Base-by-base conservation (phyloP, 2,797 vertebrate species). In the Clamator glandarius region DNA sequence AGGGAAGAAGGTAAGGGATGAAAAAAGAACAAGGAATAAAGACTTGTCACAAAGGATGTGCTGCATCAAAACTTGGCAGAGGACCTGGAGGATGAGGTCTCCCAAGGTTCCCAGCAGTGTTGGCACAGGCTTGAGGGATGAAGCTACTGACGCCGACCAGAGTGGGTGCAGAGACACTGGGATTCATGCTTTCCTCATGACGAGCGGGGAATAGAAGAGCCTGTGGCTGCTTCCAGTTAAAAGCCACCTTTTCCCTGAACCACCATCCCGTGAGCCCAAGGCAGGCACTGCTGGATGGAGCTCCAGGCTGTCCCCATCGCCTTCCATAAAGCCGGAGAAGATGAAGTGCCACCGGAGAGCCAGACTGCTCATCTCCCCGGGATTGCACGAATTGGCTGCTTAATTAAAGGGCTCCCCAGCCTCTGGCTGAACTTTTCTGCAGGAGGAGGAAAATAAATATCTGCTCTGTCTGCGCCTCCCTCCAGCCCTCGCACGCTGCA, bases 361-460 rank as follows among this genome's bases (percentile, higher is more conserved):
- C 0, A 3, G 81, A 39, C 59, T 44, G 70, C 63, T 66, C 80
- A 17, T 62, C 78, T 84, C 75, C 84, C 31, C 33, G 0, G 76
- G 59, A 48, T 79, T 4, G 29, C 6, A 2, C 7, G n/a, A 63
- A 68, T 23, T 21, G 25, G 63, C 52, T 39, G 2, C 68, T 46
- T 62, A 52, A 89, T 61, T 20, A 18, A 55, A 83, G 72, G 66
- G 39, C 87, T 94, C 76, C 54, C 15, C 92, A 94, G 55, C 92
- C 94, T 94, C 85, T 95, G 94, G 91, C 89, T 95, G 95, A 94
- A 95, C 89, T 89, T 20, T 36, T 28, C 48, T 41, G 75, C 87
- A 74, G 84, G 69, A 92, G 91, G 63, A 92, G 72, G 87, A 64
- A 54, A 74, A 92, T 2, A 72, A 55, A 31, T 11, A 36, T 59